Conservation (phyloP, 2,888 invertebrate genomes). For the Sesia apiformis region DNA sequence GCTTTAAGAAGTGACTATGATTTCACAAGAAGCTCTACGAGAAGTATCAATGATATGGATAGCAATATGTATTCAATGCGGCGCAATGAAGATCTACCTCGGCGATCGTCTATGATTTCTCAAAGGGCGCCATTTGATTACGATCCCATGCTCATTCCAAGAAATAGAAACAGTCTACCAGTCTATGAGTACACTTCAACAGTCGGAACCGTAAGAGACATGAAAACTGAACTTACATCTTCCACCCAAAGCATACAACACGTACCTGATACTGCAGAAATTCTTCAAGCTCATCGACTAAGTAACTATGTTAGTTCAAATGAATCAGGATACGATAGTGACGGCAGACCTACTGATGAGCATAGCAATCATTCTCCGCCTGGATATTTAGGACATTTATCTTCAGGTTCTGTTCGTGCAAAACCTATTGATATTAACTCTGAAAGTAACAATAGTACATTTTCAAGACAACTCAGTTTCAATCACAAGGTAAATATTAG, state of each 20-base stretch:
- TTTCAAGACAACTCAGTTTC: conserved; percentile 59
- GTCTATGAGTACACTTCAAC: conserved; percentile 60
- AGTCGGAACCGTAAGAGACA: conserved; percentile 52
- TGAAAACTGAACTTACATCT: conserved; percentile 54
- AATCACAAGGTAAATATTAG: conserved; percentile 61
- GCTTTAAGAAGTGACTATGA: conserved; percentile 49
- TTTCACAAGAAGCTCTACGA: conserved; percentile 53
- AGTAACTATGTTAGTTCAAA: conserved; percentile 87
- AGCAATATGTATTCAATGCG: conserved; percentile 35
- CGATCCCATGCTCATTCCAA: conserved; percentile 65
- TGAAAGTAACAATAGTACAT: conserved; percentile 45
- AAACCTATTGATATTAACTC: conserved; percentile 31
- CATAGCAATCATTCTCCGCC: conserved; percentile 72
- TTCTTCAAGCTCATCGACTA: conserved; percentile 76
- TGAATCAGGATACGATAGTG: conserved; percentile 89
- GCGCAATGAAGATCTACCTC: conserved; percentile 43
- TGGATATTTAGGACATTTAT: conserved; percentile 61
- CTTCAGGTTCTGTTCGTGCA: conserved; percentile 35
- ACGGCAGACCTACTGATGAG: conserved; percentile 77
- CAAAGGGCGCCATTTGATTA: conserved; percentile 58
- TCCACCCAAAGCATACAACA: conserved; percentile 72
- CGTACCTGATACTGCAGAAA: conserved; percentile 68
- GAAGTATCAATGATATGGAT: conserved; percentile 59
- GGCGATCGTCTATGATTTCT: conserved; percentile 65
- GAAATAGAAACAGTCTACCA: conserved; percentile 67